These are phyloP conservation scores for Drosophila pallidifrons DNA, from an alignment of 1,140 invertebrate genomes.

Conservation along the genomic window DNA sequence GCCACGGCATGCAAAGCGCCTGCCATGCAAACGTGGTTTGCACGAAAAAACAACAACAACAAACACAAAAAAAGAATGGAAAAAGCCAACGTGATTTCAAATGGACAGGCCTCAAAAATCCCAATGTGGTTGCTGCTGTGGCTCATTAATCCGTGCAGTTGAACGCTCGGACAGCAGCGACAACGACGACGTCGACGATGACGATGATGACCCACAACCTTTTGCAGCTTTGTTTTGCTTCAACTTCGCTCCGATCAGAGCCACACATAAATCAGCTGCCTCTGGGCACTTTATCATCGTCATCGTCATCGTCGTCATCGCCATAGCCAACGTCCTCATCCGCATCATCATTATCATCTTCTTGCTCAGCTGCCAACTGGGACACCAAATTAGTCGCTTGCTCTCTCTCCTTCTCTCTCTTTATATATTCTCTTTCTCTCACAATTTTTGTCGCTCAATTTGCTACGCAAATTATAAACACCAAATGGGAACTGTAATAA, in stretches of 20 bases:
- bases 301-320: slow-evolving; percentile 52
- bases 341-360: slow-evolving; percentile 32
- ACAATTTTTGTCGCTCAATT: slow-evolving; percentile 75
- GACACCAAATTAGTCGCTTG: slow-evolving; percentile 58
- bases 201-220: slow-evolving; percentile 50
- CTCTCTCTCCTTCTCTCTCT: background rate
- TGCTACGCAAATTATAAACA: slow-evolving; percentile 79
- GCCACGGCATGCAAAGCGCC: slow-evolving; percentile 21
- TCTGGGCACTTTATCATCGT: slow-evolving; percentile 73
- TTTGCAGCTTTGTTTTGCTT: slow-evolving; percentile 57
- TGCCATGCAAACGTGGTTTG: slow-evolving; percentile 34
- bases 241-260: slow-evolving; percentile 26
- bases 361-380: slow-evolving; percentile 45
- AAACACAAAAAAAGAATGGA: background rate
- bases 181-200: slow-evolving; percentile 32
- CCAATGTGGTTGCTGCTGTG: slow-evolving; percentile 55
- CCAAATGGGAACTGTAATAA: slow-evolving; percentile 71
- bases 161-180: slow-evolving; percentile 47
- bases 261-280: slow-evolving; percentile 72
- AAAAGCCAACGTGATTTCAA: slow-evolving; percentile 39
- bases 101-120: slow-evolving; percentile 48
- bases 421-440: slow-evolving; percentile 9
- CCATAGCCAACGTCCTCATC: slow-evolving; percentile 18
- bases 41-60: background rate
- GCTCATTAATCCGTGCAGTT: slow-evolving; percentile 80